A percentile compares a stretch with the other conserved stretches of the same genome.
phyloP scores from a whole-genome alignment of 2,797 vertebrate genomes.

The Fistularia commersonii region DNA sequence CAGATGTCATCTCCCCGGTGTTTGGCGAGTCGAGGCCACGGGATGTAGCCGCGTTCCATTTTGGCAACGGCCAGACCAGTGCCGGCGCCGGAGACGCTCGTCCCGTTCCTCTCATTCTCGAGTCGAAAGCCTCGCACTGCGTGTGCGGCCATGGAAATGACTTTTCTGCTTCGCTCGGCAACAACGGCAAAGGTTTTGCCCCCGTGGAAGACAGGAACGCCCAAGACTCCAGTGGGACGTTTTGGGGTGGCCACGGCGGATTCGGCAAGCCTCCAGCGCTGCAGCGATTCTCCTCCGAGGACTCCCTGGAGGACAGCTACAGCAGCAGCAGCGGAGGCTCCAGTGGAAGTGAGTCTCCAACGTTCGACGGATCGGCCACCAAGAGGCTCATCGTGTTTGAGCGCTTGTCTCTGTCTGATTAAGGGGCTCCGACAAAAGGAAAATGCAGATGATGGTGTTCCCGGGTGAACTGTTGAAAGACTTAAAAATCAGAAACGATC shows the following conservation, averaged over 20 bases:
- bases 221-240: conserved; percentile 29
- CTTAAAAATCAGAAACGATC: conserved; percentile 46
- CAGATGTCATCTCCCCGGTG: conserved; percentile 72
- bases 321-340: conserved; percentile 79
- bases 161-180: conserved; percentile 40
- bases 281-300: conserved; percentile 80
- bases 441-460: conserved; percentile 23
- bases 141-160: conserved; percentile 76
- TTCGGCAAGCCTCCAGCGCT: conserved; percentile 55
- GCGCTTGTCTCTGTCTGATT: conserved; percentile 83
- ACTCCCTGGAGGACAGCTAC: conserved; percentile 84
- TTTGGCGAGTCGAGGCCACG: conserved; percentile 56
- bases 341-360: conserved; percentile 81
- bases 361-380: conserved; percentile 69
- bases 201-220: conserved; percentile 44
- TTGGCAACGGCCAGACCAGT: conserved; percentile 52
- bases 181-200: conserved; percentile 40
- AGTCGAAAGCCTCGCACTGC: conserved; percentile 70
- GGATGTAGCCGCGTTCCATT: conserved; percentile 63
- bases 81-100: conserved; percentile 67
- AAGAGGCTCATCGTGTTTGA: conserved; percentile 82
- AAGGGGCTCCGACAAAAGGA: conserved; percentile 32
- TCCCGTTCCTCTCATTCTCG: conserved; percentile 63
- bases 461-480: conserved; percentile 22
- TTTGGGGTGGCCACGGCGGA: conserved; percentile 28